Base-by-base conservation (phyloP, 2,113 vertebrate species). In the Collichthys lucidus region DNA sequence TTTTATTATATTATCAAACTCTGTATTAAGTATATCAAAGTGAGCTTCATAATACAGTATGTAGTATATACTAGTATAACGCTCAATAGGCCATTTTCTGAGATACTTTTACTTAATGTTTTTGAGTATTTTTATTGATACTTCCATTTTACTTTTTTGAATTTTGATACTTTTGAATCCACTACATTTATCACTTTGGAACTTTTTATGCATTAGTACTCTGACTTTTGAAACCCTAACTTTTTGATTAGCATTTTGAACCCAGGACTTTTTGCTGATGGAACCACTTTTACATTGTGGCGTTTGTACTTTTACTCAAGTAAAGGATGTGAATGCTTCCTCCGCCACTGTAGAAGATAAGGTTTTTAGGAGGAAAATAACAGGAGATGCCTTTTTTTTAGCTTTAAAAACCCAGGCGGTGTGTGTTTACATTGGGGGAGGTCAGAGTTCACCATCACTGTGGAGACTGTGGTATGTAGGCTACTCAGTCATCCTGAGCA, bases 391-490 rank as follows among this genome's bases (percentile, higher is more conserved):
- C 47, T 77, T 15, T 74, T 47, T 67, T 47, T 67, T 29, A 66
- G 73, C 11, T 31, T 68, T 22, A 80, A 90, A 24, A 26, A 26
- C 26, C 26, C 26, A 24, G 5, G 35, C 64, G 31, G 35, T 29
- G 50, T 29, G 50, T 88, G 86, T 90, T 91, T 90, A 91, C 84
- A 82, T 65, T 85, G 83, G 61, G 81, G 79, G 84, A 79, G 83
- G 79, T 89, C 85, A 84, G 19, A 86, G 89, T 88, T 88, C 83
- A 87, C 74, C 83, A 86, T 86, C 70, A 77, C 50, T 56, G 52
- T 84, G 74, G 67, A 86, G 55, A 62, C 74, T 79, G 17, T 49
- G 70, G 50, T 24, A 73, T 83, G 75, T 9, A 40, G 35, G 35
- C 8, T 40, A 40, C 35, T 40, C 35, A 40, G 35, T 40, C 35